Base-by-base conservation (phyloP, 2,888 invertebrate genomes). In the Chaitophorus viminalis region DNA sequence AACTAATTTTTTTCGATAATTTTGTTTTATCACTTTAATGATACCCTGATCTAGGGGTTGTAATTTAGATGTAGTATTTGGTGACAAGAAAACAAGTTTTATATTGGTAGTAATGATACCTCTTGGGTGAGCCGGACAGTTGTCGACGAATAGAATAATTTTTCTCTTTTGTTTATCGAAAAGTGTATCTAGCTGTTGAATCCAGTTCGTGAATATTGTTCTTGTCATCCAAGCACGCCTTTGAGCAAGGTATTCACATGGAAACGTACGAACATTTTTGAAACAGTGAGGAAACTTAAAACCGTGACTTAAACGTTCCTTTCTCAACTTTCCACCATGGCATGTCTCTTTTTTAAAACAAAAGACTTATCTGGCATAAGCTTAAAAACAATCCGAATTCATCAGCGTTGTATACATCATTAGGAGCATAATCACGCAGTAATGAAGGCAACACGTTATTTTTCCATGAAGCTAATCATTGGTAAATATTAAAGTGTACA, bases 21-120 rank as follows among this genome's bases (percentile, higher is more conserved):
- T 77, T 77, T 77, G n/a, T 76, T 76, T 76, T n/a, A 77, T 36
- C 76, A 77, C 52, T 77, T 77, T 17, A 77, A 52, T 77, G 17
- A 77, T 77, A 77, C 74, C 25, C 25, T 74, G 36, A 6, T 74
- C 74, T 36, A 74, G 36, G 74, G 74, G 74, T 74, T 74, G 25
- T 6, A 74, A 74, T 36, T 74, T 74, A 74, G 36, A 74, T 74
- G 36, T 36, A 74, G 36, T 36, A 72, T 36, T 21, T 25, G 36
- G 36, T 74, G 36, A 36, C 9, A 36, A 74, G 36, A 74, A 33
- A 74, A 36, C 25, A 36, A 74, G 36, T 74, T 74, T 74, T 74
- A n/a, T 74, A 6, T 17, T 74, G 21, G n/a, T 33, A 72, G 21
- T 29, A n/a, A n/a, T n/a, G 18, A 33, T 33, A 33, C 33, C 18